Percentiles rank a stretch among this genome's conserved stretches.
Conservation (phyloP, 2,888 invertebrate species). For the Netelia melanura region DNA sequence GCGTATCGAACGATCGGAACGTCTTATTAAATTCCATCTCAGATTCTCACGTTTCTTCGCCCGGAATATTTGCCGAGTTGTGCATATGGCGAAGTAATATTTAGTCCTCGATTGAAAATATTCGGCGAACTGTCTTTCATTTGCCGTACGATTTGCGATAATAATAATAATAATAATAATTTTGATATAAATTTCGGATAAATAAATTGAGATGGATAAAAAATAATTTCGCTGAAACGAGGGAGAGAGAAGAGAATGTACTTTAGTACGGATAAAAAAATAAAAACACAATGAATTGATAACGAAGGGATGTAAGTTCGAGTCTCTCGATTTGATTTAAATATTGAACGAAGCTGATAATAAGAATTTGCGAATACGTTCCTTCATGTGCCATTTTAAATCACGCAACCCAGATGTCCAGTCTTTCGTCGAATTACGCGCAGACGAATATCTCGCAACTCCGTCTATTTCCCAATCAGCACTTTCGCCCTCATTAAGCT, state of each 20-base stretch:
- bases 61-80: not conserved
- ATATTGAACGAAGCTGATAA: slow-evolving; percentile 21
- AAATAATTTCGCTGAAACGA: not conserved
- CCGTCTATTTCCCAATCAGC: slow-evolving; percentile 50
- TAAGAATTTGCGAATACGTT: not conserved
- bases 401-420: not conserved
- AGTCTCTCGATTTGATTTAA: slow-evolving; percentile 29
- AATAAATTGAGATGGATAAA: not conserved
- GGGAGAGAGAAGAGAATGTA: not conserved
- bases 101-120: not conserved
- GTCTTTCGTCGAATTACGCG: slow-evolving; percentile 16
- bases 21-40: slow-evolving; percentile 3
- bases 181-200: too few species aligned
- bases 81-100: not conserved
- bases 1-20: not conserved
- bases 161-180: not conserved
- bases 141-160: not conserved
- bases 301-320: not conserved
- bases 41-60: not conserved
- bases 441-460: slow-evolving; percentile 27
- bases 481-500: slow-evolving; percentile 64
- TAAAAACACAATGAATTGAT: not conserved
- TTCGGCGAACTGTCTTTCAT: not conserved
- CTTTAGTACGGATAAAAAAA: too few species aligned
- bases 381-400: not conserved